Evolutionary conservation across 2,113 vertebrate species (phyloP), one percentile per base, ranked within the genome.

Genomic region (Aspiorhynchus laticeps): DNA sequence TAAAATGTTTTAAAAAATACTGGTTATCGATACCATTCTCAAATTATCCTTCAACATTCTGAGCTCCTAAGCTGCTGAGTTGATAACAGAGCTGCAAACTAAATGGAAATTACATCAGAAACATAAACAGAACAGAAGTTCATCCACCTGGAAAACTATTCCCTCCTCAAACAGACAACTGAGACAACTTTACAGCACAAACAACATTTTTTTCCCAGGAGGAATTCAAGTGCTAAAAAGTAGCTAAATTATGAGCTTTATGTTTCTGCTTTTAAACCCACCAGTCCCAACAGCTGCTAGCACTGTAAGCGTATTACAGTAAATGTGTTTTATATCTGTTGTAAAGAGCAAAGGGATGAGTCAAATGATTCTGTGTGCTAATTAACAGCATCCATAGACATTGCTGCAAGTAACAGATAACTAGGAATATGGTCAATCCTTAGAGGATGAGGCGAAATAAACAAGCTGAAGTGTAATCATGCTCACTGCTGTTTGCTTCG

Each of bases 131-230:
- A 36, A 75, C 41, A 75, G 12, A 8, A 28, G 41, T 17, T 76
- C n/a, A 4, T 48, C 73, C 73, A 28, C 24, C n/a, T 28, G 12
- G 73, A 76, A 10, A 48, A 26, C 38, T 7, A 76, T 76, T 48
- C 36, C 36, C 69, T 73, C 36, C 36, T 41, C 12, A 76, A 15
- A 76, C 21, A 48, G 41, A 76, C n/a, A 75, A 75, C 41, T 21
- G 41, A 26, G 41, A 75, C 73, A 76, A 46, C 24, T 75, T 46
- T 14, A 46, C 73, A 76, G 73, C 73, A 17, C 41, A 76, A 76
- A 76, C n/a, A 76, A 76, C n/a, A 14, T 17, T 26, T 14, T 41
- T 75, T 26, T 7, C 41, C 10, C 10, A 2, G 21, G 11, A 43
- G 38, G 24, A 75, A 75, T 75, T 43, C 24, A 41, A 75, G 46